Evolutionary conservation across 2,113 vertebrate species (phyloP).

Genomic region (Bothrops jararaca): DNA sequence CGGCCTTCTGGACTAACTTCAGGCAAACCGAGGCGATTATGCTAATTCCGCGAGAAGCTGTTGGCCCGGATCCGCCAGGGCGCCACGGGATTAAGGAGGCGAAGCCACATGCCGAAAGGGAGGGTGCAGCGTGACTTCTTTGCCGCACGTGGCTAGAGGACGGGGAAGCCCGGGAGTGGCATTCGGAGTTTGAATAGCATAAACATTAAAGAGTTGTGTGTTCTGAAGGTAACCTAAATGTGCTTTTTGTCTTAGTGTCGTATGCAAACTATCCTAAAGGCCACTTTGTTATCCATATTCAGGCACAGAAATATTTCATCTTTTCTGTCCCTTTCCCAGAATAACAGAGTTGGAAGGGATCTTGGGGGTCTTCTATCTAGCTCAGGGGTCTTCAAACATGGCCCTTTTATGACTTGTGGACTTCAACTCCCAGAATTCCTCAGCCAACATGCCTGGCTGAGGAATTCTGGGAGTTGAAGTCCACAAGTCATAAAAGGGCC

Average conservation of each 20-base stretch:
- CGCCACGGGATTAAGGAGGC: slow-evolving; percentile 8
- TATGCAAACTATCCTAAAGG: not conserved
- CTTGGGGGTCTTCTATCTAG: not conserved
- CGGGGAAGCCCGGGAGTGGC: not conserved
- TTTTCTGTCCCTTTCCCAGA: not conserved
- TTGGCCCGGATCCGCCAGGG: not conserved
- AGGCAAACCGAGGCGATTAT: not conserved
- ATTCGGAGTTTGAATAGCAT: not conserved
- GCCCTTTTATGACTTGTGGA: too few species aligned
- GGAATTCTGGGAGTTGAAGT: too few species aligned
- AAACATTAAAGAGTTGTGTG: not conserved
- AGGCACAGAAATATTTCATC: not conserved
- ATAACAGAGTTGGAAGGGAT: not conserved
- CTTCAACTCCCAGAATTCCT: too few species aligned
- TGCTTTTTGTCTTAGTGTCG: not conserved
- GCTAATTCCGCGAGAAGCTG: slow-evolving; percentile 9
- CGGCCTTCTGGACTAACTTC: not conserved
- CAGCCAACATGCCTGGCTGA: too few species aligned
- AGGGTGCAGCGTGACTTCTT: slow-evolving; percentile 5
- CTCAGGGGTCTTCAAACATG: too few species aligned
- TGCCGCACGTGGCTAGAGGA: not conserved
- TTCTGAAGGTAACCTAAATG: not conserved
- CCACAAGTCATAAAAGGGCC: too few species aligned
- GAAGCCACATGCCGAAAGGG: slow-evolving; percentile 13
- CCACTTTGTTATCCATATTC: not conserved